These are phyloP conservation scores for Tinamus major DNA, from an alignment of 2,797 vertebrate species.

Conservation along the genomic window DNA sequence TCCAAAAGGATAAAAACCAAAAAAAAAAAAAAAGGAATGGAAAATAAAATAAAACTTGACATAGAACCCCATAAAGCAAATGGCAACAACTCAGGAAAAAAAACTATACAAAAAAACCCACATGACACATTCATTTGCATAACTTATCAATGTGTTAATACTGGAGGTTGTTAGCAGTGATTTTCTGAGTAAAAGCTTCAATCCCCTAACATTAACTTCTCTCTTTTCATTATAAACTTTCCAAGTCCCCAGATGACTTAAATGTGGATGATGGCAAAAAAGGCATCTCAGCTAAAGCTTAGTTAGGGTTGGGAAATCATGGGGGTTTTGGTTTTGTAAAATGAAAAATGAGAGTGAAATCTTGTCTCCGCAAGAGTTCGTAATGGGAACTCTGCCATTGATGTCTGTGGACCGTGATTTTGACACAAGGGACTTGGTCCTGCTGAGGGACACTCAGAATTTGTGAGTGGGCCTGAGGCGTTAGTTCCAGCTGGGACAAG, in stretches of 20 bases:
- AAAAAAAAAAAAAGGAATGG: not conserved
- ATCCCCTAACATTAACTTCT: not conserved
- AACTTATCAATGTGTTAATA: not conserved
- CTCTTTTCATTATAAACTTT: not conserved
- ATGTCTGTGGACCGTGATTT: not conserved
- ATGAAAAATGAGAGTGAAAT: not conserved
- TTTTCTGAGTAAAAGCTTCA: conserved; percentile 1
- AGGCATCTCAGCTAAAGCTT: not conserved
- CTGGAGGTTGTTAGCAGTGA: not conserved
- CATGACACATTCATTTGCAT: not conserved
- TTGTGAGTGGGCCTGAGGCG: not conserved
- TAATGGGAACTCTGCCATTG: not conserved
- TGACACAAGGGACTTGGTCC: not conserved
- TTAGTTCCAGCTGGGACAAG: not conserved
- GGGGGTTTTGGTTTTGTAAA: not conserved
- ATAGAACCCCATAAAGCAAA: not conserved
- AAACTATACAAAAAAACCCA: not conserved
- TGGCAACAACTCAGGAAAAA: not conserved
- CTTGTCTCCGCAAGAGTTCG: not conserved
- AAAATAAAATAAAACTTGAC: not conserved
- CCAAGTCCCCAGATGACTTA: not conserved
- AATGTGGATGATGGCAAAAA: not conserved
- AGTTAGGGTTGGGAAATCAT: not conserved
- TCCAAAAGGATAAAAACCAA: not conserved
- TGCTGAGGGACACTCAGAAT: not conserved